A percentile compares a stretch with the other conserved stretches of the same genome.
phyloP scores from a whole-genome alignment of 2,888 invertebrate genomes.

The Acronicta aceris region DNA sequence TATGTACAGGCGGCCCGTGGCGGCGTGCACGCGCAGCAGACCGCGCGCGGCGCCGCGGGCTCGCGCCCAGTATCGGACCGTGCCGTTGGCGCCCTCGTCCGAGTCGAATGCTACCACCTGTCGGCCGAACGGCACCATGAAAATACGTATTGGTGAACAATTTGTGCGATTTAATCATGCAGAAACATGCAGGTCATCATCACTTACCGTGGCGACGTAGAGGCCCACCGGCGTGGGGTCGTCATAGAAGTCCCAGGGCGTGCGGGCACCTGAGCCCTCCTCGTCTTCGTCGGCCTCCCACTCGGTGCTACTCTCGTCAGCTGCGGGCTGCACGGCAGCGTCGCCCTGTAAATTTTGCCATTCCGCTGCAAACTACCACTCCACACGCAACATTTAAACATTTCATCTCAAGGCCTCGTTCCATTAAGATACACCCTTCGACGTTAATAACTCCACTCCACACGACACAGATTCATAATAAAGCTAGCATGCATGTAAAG shows the following conservation, averaged over 20 bases:
- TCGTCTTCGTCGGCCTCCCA: conserved; percentile 74
- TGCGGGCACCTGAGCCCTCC: conserved; percentile 66
- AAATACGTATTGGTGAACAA: background rate
- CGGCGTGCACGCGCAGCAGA: conserved; percentile 94
- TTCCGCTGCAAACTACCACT: conserved; percentile 60
- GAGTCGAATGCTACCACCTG: conserved; percentile 95
- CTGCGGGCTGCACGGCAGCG: conserved; percentile 46
- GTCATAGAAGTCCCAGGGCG: conserved; percentile 63
- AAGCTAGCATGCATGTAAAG: conserved; percentile 25
- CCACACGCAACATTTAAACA: conserved; percentile 36
- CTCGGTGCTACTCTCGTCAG: conserved; percentile 69
- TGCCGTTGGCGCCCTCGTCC: conserved; percentile 95
- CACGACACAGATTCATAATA: conserved; percentile 16
- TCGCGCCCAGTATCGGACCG: conserved; percentile 92
- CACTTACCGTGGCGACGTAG: conserved; percentile 74
- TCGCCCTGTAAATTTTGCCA: conserved; percentile 48
- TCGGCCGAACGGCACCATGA: background rate
- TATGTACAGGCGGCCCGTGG: conserved; percentile 94
- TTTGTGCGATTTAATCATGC: conserved; percentile 1
- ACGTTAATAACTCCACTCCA: conserved; percentile 38
- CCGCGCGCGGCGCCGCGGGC: conserved; percentile 93
- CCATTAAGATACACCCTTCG: background rate
- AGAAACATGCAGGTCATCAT: background rate
- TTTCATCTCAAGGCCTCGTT: conserved; percentile 4
- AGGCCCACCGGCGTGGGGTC: conserved; percentile 57